Evolutionary conservation across 2,113 vertebrate species (phyloP), one percentile per base, ranked within the genome.

Genomic region (Myotis yumanensis): DNA sequence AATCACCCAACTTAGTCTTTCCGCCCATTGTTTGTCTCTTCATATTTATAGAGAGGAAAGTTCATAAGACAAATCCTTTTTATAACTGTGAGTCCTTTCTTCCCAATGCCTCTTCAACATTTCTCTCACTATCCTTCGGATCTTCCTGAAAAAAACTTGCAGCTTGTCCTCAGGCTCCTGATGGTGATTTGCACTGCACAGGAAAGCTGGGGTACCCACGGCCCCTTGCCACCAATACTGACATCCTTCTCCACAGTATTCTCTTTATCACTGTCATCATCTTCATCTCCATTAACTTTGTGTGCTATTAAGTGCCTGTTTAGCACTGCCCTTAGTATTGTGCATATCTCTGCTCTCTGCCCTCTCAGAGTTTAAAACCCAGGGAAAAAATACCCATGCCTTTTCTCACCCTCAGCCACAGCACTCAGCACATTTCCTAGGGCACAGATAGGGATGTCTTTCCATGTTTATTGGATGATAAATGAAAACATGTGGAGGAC

Each of bases 1-100:
- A 96, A 96, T 82, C 66, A 30, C 18, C 81, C 91, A 85, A 75
- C 93, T 96, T 94, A 54, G 62, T 96, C 90, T 96, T 92, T 71
- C 90, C 85, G 87, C 68, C 82, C 35, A 66, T 57, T 95, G 68
- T 95, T 96, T 94, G 81, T 93, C 81, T 93, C 69, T 43, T 86
- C 37, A 4, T 88, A 88, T 92, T 91, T 94, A 90, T 76, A 76
- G 59, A 79, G 73, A 92, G 69, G 51, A 64, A 92, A 66, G 85
- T 80, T 91, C 81, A 96, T 15, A 59, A 94, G 84, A 68, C 84
- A 93, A 69, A 51, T 73, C 8, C 30, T 40, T 97, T 76, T 75
- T 79, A 15, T 51, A 75, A 35, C 46, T 72, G 46, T 72, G 85
- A 97, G 85, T 94, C 52, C 46, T 22, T 91, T 87, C 73, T 93